These are phyloP conservation scores for Pelodytes ibericus DNA, from an alignment of 2,797 vertebrate genomes.

Conservation along the genomic window DNA sequence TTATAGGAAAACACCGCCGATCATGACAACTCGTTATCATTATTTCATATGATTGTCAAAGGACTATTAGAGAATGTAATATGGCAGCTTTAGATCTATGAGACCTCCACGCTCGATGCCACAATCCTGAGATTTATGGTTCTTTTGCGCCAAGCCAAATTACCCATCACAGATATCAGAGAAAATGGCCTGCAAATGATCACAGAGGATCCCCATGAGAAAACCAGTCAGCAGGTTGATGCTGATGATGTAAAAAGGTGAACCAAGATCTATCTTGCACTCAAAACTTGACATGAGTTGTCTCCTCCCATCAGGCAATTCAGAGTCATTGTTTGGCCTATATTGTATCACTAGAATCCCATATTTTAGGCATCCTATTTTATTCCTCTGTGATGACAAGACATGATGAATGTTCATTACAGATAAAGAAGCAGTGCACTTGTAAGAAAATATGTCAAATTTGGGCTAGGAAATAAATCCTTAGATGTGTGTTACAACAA, in stretches of 20 bases:
- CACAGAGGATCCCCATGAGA: slow-evolving; percentile 26
- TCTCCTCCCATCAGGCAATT: slow-evolving; percentile 16
- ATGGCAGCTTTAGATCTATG: too few species aligned
- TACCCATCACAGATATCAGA: slow-evolving; percentile 23
- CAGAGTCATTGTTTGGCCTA: neutral
- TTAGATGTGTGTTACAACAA: too few species aligned
- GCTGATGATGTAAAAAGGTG: slow-evolving; percentile 15
- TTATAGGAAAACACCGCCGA: neutral
- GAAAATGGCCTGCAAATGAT: neutral
- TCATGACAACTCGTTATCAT: slow-evolving; percentile 6
- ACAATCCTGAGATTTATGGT: slow-evolving; percentile 20
- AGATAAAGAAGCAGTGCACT: too few species aligned
- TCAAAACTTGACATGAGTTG: slow-evolving; percentile 27
- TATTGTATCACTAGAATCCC: neutral
- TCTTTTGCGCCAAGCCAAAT: neutral
- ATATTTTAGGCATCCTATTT: slow-evolving; percentile 3
- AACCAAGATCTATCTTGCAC: slow-evolving; percentile 9
- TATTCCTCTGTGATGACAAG: neutral
- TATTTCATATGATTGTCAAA: too few species aligned
- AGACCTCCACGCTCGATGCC: too few species aligned
- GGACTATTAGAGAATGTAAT: too few species aligned
- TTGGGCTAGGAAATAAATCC: too few species aligned
- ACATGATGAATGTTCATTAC: too few species aligned
- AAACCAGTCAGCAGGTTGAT: slow-evolving; percentile 11
- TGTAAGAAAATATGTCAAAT: too few species aligned